A percentile compares a stretch with the other conserved stretches of the same genome.
Evolutionary conservation across 2,113 vertebrate species (phyloP).

Genomic region (Chlorodrepanis virens): DNA sequence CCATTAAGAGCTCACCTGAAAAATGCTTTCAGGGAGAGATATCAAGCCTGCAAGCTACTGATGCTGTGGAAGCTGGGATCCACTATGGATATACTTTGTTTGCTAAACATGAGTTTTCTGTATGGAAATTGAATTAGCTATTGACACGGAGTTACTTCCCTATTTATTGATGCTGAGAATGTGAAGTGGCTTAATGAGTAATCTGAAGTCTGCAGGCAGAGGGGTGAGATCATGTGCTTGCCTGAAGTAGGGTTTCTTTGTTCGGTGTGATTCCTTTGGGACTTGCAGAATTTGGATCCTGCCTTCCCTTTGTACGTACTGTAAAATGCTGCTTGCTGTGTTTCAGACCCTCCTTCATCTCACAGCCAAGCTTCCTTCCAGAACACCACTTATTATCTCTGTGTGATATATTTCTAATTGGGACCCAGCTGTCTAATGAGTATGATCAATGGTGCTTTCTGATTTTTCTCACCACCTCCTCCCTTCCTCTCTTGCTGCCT

Average conservation of each 20-base stretch:
- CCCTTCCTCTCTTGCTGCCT: neutral
- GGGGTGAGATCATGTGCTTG: neutral
- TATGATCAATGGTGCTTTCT: neutral
- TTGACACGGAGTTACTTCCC: slow-evolving; percentile 14
- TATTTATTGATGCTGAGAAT: neutral
- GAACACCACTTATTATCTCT: neutral
- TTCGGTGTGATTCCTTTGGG: neutral
- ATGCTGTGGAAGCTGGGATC: neutral
- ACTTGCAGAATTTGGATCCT: neutral
- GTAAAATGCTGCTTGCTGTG: neutral
- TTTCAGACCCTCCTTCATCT: neutral
- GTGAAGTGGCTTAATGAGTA: slow-evolving; percentile 30
- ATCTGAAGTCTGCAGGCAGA: slow-evolving; percentile 22
- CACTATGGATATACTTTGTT: neutral
- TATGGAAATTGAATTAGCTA: slow-evolving; percentile 11
- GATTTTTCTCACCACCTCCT: neutral
- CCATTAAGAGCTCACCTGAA: neutral
- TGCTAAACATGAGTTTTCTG: neutral
- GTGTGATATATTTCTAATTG: slow-evolving; percentile 3
- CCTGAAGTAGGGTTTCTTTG: slow-evolving; percentile 23
- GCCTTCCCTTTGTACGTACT: neutral
- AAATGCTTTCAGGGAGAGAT: neutral
- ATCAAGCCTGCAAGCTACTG: neutral
- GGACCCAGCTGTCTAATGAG: neutral
- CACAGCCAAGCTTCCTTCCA: neutral